Base-by-base conservation (phyloP, 2,797 vertebrate species). In the Euphonia xanthogaster region DNA sequence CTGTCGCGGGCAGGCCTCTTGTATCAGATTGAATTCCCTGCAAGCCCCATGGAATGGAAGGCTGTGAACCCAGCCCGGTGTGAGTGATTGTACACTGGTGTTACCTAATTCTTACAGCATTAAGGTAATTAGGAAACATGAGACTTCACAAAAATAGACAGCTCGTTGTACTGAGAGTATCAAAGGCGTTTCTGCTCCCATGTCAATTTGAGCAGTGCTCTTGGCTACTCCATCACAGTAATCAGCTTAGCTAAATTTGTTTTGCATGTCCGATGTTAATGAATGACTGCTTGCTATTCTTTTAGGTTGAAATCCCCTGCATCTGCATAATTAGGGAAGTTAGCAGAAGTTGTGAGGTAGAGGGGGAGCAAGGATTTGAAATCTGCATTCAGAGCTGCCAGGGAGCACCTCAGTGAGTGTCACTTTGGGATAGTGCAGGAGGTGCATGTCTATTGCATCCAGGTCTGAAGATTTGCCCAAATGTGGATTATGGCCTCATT, bases 181-280 rank as follows among this genome's bases (percentile, higher is more conserved):
- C 94, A 97, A 95, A 97, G 94, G 62, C 17, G 0, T 90, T 96
- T 88, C 86, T 83, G 82, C 76, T 96, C 92, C 73, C 79, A 33
- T 95, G 93, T 96, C 91, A 94, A 90, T 97, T 94, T 92, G 88
- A 96, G 68, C 55, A 90, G 86, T 74, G 93, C 93, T 97, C 67
- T 95, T 77, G 94, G 95, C 96, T 97, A 94, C 83, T 86, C 78
- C 76, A 74, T 95, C 92, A 67, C 68, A 77, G 76, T 97, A 96
- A 97, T 97, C 95, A 94, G 96, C 88, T 97, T 96, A 96, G 93
- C 67, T 95, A 94, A 93, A 97, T 93, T 96, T 97, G 88, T 96
- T 97, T 97, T 96, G 92, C 83, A 39, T 92, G 94, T 97, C 90
- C 90, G n/a, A 93, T 93, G 83, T 87, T 95, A 97, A 97, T 87